Evolutionary conservation across 2,888 invertebrate genomes (phyloP), one percentile per base, ranked within the genome.

Genomic region (Branchellion lobata): DNA sequence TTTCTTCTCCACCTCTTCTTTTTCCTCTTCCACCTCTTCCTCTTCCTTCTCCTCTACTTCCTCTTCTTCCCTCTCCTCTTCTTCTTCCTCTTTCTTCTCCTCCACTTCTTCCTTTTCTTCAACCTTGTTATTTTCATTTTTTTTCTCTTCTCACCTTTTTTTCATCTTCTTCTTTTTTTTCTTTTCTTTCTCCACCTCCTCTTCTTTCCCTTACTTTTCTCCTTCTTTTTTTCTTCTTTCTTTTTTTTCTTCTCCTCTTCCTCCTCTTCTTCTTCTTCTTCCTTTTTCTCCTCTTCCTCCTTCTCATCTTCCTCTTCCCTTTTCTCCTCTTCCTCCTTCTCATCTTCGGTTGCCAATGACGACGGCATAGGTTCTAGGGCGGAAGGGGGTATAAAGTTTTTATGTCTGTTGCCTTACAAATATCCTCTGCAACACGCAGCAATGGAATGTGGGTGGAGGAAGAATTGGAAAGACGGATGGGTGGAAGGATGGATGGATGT

Each of bases 11-110:
- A 8, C n/a, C n/a, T 65, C 24, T 65, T 65, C 24, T 65, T 27
- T n/a, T 65, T 65, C 65, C 24, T 65, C 65, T 65, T 27, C 65
- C n/a, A 14, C 65, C 24, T n/a, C n/a, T 65, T 65, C 65, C n/a
- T 27, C 29, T n/a, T 27, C 65, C n/a, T n/a, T n/a, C 24, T 65
- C 65, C n/a, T 65, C 29, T 27, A 14, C 65, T 65, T 27, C 29
- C 24, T 65, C 65, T 65, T 33, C 72, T 72, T 47, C 34, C 18
- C 33, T n/a, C 18, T 27, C 68, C n/a, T 79, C 33, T 61, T 29
- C n/a, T 40, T 77, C 27, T 78, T 47, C 65, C 24, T 24, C 65
- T 27, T 65, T n/a, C n/a, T 65, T n/a, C 24, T 27, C 24, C n/a
- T 27, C 65, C 11, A 14, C 65, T 65, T n/a, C 24, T 24, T 65